Evolutionary conservation across 2,888 invertebrate genomes (phyloP), one percentile per base, ranked within the genome.

Genomic region (Chouioia cunea): DNA sequence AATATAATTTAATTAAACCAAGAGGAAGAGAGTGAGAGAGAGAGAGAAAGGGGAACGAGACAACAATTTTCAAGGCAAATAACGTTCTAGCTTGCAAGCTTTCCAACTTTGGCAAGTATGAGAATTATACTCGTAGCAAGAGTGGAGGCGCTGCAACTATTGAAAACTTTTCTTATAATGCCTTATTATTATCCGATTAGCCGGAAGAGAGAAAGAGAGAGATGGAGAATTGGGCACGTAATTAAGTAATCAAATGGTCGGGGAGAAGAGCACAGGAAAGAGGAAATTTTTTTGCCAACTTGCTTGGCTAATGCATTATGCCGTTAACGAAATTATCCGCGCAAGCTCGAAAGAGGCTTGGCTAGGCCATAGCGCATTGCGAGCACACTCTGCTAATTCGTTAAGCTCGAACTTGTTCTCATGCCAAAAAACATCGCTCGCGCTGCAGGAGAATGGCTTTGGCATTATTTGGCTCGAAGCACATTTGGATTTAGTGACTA

Each of bases 91-190:
- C 36, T 3, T n/a, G n/a, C n/a, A n/a, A n/a, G 36, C 36, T 10
- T n/a, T 36, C 4, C 36, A 36, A 36, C 36, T 36, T 36, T 3
- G 36, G 36, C 36, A 52, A 58, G 65, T 43, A 36, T 57, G 36
- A 43, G 58, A 58, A 58, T 52, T n/a, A n/a, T n/a, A 43, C 58
- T 50, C 36, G 36, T 12, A 10, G 36, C 4, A n/a, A n/a, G 36
- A 3, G 36, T 20, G 16, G 52, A 16, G 53, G 18, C 15, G 22
- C 53, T 14, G 54, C 54, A 23, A 59, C 36, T 54, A 65, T 70
- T 65, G 36, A 47, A 36, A 70, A 65, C 70, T 70, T 70, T 70
- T 65, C 65, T 53, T 47, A 69, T 69, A 58, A 64, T 10, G 16
- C 47, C 36, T 59, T 59, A 70, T 64, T 70, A 64, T 53, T 50